Evolutionary conservation across 2,797 vertebrate genomes (phyloP).

Genomic region (Limosa lapponica): DNA sequence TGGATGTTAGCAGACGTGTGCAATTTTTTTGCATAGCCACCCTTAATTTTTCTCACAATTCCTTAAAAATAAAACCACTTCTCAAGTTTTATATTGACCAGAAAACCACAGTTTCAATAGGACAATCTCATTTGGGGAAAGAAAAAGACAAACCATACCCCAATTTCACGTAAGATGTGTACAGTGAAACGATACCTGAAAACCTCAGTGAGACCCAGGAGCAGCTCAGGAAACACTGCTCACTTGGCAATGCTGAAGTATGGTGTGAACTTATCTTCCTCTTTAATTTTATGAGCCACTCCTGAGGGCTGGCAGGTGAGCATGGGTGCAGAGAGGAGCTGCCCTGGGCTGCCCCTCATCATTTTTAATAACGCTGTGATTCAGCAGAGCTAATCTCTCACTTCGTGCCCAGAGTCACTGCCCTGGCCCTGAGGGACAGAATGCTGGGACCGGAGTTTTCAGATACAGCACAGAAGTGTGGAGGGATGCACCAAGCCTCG

Average conservation of each 20-base stretch:
- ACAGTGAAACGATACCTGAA: background rate
- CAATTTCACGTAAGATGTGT: background rate
- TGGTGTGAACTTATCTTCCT: background rate
- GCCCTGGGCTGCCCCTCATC: background rate
- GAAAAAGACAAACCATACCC: background rate
- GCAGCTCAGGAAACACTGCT: background rate
- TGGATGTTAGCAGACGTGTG: background rate
- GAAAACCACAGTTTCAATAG: background rate
- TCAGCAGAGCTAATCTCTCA: background rate
- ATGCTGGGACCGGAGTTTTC: conserved; percentile 47
- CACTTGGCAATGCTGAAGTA: background rate
- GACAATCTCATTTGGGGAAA: background rate
- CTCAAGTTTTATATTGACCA: background rate
- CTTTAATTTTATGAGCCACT: background rate
- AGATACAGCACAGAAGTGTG: conserved; percentile 56
- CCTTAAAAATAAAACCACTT: background rate
- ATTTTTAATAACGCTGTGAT: background rate
- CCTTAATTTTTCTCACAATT: background rate
- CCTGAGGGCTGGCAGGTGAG: background rate
- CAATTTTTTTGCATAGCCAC: background rate
- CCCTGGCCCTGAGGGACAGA: background rate
- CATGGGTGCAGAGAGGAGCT: background rate
- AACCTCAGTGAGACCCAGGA: background rate
- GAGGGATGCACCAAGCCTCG: conserved; percentile 56
- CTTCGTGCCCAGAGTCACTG: background rate